Percentiles rank a stretch among this genome's conserved stretches.
Evolutionary conservation across 2,888 invertebrate species (phyloP).

Genomic region (Lycia hirtaria): DNA sequence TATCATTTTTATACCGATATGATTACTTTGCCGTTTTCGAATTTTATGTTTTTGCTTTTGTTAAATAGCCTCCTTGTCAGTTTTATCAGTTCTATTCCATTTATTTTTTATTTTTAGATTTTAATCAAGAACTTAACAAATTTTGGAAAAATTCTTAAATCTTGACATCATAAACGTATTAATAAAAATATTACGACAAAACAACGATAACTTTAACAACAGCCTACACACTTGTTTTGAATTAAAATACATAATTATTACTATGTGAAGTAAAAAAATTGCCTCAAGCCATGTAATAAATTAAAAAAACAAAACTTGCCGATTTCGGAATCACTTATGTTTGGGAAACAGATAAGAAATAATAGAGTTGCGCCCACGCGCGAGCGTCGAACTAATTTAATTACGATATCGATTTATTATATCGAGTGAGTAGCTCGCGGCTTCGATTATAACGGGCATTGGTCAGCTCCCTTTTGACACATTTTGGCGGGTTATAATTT

Average conservation of each 20-base stretch:
- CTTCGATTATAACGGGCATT: conserved; percentile 32
- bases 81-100: too few relatives aligned
- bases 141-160: conserved; percentile 7
- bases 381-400: conserved; percentile 65
- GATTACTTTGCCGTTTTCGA: too few relatives aligned
- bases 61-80: too few relatives aligned
- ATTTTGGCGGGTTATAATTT: conserved; percentile 2
- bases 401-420: conserved; percentile 65
- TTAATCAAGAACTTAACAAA: background rate
- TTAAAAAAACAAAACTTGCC: conserved; percentile 60
- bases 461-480: conserved; percentile 17
- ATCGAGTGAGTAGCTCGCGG: conserved; percentile 39
- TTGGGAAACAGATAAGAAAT: conserved; percentile 54
- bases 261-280: conserved; percentile 49
- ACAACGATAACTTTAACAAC: conserved; percentile 52
- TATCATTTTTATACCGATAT: too few relatives aligned
- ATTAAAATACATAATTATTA: conserved; percentile 56
- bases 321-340: conserved; percentile 61
- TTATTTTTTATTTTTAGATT: too few relatives aligned
- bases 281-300: conserved; percentile 63
- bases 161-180: conserved; percentile 19
- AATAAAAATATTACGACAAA: conserved; percentile 40
- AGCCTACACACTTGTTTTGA: conserved; percentile 52
- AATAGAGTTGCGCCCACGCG: conserved; percentile 57
- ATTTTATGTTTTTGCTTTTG: too few relatives aligned